A percentile compares a stretch with the other conserved stretches of the same genome.
phyloP scores from a whole-genome alignment of 2,888 invertebrate genomes.

The Mythimna impura region DNA sequence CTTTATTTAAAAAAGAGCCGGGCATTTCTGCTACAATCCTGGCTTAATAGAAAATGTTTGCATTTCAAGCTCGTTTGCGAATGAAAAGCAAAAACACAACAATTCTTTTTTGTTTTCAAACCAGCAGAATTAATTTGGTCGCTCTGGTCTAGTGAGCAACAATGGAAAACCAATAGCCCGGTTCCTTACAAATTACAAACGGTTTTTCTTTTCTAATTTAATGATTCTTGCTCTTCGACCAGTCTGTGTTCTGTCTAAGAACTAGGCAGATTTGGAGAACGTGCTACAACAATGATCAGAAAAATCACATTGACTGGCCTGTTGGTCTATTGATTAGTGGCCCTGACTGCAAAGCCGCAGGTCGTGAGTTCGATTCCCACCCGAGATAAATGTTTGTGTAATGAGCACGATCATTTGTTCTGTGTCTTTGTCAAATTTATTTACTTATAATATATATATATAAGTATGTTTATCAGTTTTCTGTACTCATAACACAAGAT shows the following conservation, averaged over 20 bases:
- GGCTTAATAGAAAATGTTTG: slow-evolving; percentile 55
- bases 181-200: slow-evolving; percentile 18
- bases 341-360: too few relatives aligned
- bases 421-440: too few relatives aligned
- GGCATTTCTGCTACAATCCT: slow-evolving; percentile 12
- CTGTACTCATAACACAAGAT: too few relatives aligned
- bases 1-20: slow-evolving; percentile 26
- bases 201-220: not conserved
- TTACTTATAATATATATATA: too few relatives aligned
- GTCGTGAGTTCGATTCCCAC: too few relatives aligned
- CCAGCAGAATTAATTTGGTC: slow-evolving; percentile 55
- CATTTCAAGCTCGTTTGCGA: slow-evolving; percentile 41
- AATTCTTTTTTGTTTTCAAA: slow-evolving; percentile 48
- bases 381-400: too few relatives aligned
- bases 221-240: not conserved
- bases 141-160: slow-evolving; percentile 32
- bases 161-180: slow-evolving; percentile 39
- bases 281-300: not conserved
- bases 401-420: too few relatives aligned
- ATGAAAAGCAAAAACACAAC: slow-evolving; percentile 41
- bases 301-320: not conserved
- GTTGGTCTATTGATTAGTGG: too few relatives aligned
- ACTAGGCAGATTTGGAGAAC: not conserved
- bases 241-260: not conserved
- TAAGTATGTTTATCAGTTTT: too few relatives aligned